These are phyloP conservation scores for Colostygia pectinataria DNA, from an alignment of 2,888 invertebrate species.

Conservation along the genomic window DNA sequence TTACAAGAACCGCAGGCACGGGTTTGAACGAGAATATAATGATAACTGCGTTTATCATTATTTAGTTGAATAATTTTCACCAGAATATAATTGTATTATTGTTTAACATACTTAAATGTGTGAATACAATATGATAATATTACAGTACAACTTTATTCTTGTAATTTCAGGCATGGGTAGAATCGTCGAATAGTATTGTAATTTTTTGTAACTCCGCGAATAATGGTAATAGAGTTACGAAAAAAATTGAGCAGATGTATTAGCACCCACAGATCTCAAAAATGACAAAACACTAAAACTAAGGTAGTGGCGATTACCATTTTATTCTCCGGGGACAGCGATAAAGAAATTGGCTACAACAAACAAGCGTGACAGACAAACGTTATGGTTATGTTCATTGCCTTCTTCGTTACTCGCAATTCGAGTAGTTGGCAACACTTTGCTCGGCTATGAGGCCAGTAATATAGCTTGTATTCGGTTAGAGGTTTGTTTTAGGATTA, in stretches of 20 bases:
- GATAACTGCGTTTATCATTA: too few species aligned
- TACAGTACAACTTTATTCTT: neutral
- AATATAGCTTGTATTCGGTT: constrained; percentile 21
- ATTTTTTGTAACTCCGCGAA: neutral
- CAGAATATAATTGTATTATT: neutral
- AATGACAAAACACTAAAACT: neutral
- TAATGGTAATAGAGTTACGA: neutral
- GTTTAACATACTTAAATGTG: neutral
- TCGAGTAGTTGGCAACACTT: constrained; percentile 66
- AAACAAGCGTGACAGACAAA: constrained; percentile 58
- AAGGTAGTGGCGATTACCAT: neutral
- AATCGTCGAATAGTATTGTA: too few species aligned
- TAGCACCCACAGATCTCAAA: too few species aligned
- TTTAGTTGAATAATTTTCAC: too few species aligned
- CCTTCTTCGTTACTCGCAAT: constrained; percentile 47
- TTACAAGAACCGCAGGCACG: too few species aligned
- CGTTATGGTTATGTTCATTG: constrained; percentile 74
- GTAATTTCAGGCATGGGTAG: neutral
- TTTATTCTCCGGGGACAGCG: too few species aligned
- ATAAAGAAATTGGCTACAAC: constrained; percentile 55
- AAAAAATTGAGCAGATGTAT: neutral
- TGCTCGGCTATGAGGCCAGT: constrained; percentile 42
- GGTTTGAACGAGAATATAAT: too few species aligned
- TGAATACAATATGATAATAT: neutral
- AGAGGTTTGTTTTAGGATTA: constrained; percentile 17